Evolutionary conservation across 1,140 invertebrate genomes (phyloP).

Genomic region (Meteorus sp.): DNA sequence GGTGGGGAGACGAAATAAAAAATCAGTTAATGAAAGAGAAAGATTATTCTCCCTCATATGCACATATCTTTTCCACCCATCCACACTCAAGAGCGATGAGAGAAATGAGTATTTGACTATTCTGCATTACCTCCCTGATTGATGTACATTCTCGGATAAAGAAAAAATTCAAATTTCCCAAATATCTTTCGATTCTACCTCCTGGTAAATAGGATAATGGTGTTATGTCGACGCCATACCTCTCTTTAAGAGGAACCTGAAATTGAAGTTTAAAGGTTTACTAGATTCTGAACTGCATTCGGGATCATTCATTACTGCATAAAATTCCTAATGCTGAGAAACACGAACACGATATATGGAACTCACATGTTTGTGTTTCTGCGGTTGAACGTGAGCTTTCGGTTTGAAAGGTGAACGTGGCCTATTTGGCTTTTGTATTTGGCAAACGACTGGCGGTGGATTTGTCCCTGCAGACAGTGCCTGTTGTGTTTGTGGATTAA

Average conservation of each 20-base stretch:
- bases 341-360: too few relatives aligned
- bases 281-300: too few relatives aligned
- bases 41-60: too few relatives aligned
- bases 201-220: slow-evolving; percentile 82
- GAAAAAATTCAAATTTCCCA: slow-evolving; percentile 94
- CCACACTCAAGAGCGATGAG: slow-evolving; percentile 1
- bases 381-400: slow-evolving; percentile 37
- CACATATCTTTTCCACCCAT: background rate
- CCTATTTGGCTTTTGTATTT: slow-evolving; percentile 38
- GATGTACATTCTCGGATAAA: slow-evolving; percentile 94
- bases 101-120: slow-evolving; percentile 15
- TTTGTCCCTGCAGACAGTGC: slow-evolving; percentile 22
- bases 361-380: slow-evolving; percentile 53
- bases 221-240: slow-evolving; percentile 82
- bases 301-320: too few relatives aligned
- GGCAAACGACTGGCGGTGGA: slow-evolving; percentile 27
- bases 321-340: too few relatives aligned
- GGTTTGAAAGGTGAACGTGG: slow-evolving; percentile 48
- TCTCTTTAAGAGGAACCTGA: slow-evolving; percentile 65
- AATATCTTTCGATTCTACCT: slow-evolving; percentile 77
- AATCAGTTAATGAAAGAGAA: too few relatives aligned
- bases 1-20: slow-evolving; percentile 11
- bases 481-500: slow-evolving; percentile 18
- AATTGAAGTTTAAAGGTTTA: slow-evolving; percentile 31
- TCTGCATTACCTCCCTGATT: slow-evolving; percentile 73